Conservation (phyloP, 2,888 invertebrate genomes). For the Cantharis rufa region DNA sequence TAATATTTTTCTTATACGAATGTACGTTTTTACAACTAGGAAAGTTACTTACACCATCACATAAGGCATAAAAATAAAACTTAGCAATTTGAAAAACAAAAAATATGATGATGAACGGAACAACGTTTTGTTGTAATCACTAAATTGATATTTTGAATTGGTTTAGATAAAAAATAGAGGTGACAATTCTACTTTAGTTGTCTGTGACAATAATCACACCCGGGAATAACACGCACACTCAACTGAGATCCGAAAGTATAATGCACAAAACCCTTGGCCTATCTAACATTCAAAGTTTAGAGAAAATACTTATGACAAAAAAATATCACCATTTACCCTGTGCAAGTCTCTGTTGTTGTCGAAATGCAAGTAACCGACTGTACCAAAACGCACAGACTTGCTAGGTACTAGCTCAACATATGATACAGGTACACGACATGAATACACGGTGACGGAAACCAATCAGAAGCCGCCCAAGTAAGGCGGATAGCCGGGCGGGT, state of each 20-base stretch:
- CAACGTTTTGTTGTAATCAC: not conserved
- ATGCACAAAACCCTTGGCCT: slow-evolving; percentile 58
- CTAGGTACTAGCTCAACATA: slow-evolving; percentile 59
- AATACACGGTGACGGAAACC: slow-evolving; percentile 57
- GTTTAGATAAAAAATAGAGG: slow-evolving; percentile 7
- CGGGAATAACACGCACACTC: slow-evolving; percentile 49
- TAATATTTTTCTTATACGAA: not conserved
- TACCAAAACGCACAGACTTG: slow-evolving; percentile 58
- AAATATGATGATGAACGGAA: not conserved
- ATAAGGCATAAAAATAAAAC: not conserved
- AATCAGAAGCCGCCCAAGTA: slow-evolving; percentile 57
- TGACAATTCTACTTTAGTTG: slow-evolving; percentile 23
- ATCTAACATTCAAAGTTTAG: slow-evolving; percentile 58
- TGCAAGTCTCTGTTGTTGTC: slow-evolving; percentile 59
- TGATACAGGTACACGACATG: slow-evolving; percentile 59
- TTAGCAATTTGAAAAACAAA: not conserved
- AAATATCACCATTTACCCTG: slow-evolving; percentile 61
- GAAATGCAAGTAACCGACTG: slow-evolving; percentile 58
- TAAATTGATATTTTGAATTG: not conserved
- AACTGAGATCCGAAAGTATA: slow-evolving; percentile 54
- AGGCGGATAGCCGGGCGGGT: slow-evolving; percentile 55
- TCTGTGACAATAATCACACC: slow-evolving; percentile 40
- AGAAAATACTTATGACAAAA: slow-evolving; percentile 60
- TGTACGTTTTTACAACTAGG: not conserved
- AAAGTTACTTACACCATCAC: not conserved